A percentile compares a stretch with the other conserved stretches of the same genome.
These are phyloP conservation scores for Sorex araneus DNA, from an alignment of 2,113 vertebrate genomes.

Conservation along the genomic window DNA sequence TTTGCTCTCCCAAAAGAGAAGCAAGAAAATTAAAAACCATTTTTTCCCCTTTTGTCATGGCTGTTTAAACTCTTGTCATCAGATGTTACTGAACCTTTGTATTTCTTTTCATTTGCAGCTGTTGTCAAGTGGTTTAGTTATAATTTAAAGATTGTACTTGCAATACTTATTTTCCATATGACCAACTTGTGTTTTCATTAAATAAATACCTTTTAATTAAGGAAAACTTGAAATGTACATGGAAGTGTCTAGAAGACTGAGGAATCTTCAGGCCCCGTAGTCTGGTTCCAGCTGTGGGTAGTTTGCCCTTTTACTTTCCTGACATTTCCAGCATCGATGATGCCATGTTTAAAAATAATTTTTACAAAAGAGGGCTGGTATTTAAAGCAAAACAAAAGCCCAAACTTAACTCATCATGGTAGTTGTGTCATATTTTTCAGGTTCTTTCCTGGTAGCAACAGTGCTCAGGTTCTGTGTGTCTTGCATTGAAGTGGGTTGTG, in stretches of 20 bases:
- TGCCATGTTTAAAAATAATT: neutral
- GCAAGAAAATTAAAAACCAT: neutral
- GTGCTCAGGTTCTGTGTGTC: neutral
- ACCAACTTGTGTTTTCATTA: neutral
- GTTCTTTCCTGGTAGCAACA: neutral
- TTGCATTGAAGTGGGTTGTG: neutral
- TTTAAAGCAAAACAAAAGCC: constrained; percentile 6
- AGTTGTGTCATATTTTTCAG: neutral
- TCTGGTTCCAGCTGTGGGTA: neutral
- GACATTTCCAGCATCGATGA: constrained; percentile 8
- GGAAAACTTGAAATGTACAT: neutral
- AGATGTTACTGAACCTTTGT: neutral
- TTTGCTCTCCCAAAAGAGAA: neutral
- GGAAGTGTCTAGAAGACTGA: neutral
- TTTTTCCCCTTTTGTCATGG: neutral
- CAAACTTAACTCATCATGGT: neutral
- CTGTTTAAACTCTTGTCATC: neutral
- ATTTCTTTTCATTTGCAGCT: neutral
- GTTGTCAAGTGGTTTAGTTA: neutral
- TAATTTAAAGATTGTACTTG: constrained; percentile 26
- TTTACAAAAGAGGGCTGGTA: neutral
- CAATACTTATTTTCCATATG: neutral
- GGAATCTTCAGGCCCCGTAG: neutral
- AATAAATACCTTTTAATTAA: neutral
- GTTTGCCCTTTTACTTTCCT: neutral